A percentile compares a stretch with the other conserved stretches of the same genome.
Conservation (phyloP, 2,888 invertebrate species). For the Balanococcus diminutus region DNA sequence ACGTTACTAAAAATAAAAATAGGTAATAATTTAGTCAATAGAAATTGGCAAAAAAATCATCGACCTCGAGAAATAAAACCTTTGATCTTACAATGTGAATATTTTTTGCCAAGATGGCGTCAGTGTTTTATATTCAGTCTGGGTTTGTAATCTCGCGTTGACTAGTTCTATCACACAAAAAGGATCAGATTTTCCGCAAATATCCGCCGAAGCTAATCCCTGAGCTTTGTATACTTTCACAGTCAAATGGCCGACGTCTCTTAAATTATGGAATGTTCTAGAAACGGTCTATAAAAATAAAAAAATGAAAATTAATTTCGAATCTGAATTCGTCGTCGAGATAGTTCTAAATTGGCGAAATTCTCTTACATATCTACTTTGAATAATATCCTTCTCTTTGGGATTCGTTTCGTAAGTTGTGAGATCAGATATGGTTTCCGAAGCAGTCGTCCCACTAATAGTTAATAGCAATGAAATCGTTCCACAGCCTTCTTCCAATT, state of each 20-base stretch:
- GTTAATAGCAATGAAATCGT: conserved; percentile 84
- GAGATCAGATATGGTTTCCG: conserved; percentile 90
- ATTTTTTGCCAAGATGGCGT: conserved; percentile 98
- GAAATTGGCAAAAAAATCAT: conserved; percentile 66
- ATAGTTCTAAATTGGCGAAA: background rate
- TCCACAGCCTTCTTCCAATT: conserved; percentile 85
- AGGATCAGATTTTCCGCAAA: conserved; percentile 98
- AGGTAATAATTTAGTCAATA: conserved; percentile 79
- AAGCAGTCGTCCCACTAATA: conserved; percentile 92
- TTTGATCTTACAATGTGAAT: conserved; percentile 85
- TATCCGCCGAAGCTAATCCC: conserved; percentile 90
- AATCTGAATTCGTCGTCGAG: too few relatives aligned
- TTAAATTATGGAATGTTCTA: conserved; percentile 73
- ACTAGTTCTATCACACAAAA: conserved; percentile 96
- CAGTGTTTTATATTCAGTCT: conserved; percentile 97
- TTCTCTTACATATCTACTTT: conserved; percentile 73
- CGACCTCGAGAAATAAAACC: background rate
- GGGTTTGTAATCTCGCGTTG: conserved; percentile 93
- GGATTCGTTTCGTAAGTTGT: conserved; percentile 83
- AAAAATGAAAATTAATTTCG: background rate
- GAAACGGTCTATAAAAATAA: conserved; percentile 69
- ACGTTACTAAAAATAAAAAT: conserved; percentile 70
- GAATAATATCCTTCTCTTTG: conserved; percentile 69
- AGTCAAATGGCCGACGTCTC: conserved; percentile 91
- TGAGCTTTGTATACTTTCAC: conserved; percentile 80